Conservation (phyloP, 2,888 invertebrate genomes). For the Therioaphis trifolii region DNA sequence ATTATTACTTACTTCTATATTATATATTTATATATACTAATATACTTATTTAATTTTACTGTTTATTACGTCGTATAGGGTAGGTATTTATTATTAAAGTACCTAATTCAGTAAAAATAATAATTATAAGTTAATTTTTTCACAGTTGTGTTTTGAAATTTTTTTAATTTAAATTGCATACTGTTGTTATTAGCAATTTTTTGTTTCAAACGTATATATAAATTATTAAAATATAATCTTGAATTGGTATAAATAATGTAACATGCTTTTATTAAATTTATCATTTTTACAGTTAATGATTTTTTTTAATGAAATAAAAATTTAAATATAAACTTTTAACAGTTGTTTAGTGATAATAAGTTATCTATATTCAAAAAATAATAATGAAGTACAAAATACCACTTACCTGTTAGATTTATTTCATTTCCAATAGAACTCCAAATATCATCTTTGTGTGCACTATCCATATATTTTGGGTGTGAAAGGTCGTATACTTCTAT, state of each 20-base stretch:
- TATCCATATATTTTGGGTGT: constrained; percentile 20
- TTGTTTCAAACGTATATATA: no score
- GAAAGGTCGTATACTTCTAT: constrained; percentile 26
- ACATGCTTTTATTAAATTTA: constrained; percentile 20
- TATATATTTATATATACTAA: no score
- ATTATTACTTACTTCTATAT: no score
- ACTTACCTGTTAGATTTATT: constrained; percentile 27
- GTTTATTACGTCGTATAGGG: no score
- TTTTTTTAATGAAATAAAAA: constrained; percentile 13
- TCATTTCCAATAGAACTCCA: constrained; percentile 31
- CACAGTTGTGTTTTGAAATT: no score
- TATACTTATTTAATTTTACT: no score
- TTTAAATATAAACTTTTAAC: background rate
- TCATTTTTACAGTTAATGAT: constrained; percentile 1
- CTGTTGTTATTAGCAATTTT: no score
- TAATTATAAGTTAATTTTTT: no score
- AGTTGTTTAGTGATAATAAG: constrained; percentile 9
- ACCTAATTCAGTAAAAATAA: no score
- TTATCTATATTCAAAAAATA: constrained; percentile 7
- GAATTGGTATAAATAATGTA: background rate
- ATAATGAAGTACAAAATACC: constrained; percentile 24
- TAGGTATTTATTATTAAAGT: no score
- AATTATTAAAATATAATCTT: no score
- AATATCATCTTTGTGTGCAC: constrained; percentile 4
- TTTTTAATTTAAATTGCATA: no score